phyloP scores from a whole-genome alignment of 2,113 vertebrate genomes.

The Limnothrissa miodon region DNA sequence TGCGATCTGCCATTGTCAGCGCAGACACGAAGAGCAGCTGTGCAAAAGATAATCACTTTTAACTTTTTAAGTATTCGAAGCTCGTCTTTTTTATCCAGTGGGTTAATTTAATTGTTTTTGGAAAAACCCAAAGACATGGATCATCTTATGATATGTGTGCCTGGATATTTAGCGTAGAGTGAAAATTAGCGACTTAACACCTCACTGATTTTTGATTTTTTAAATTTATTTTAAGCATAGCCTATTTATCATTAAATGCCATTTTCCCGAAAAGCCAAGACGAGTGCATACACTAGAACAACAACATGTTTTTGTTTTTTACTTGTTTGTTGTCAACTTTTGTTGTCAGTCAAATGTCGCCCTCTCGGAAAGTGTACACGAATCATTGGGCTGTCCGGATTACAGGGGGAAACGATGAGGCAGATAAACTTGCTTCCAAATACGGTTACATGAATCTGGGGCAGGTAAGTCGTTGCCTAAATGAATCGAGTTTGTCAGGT shows the following conservation, averaged over 20 bases:
- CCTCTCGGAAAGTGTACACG: constrained; percentile 71
- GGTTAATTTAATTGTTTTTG: background rate
- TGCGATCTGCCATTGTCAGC: constrained; percentile 35
- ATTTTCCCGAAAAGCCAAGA: background rate
- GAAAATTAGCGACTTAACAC: background rate
- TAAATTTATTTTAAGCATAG: background rate
- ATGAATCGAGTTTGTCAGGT: background rate
- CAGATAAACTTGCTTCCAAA: constrained; percentile 75
- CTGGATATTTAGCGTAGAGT: constrained; percentile 5
- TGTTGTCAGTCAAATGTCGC: constrained; percentile 43
- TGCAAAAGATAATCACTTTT: constrained; percentile 12
- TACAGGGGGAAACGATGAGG: constrained; percentile 72
- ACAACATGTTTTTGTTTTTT: constrained; percentile 50
- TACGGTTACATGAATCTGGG: constrained; percentile 86
- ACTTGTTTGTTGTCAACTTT: constrained; percentile 40
- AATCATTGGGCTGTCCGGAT: constrained; percentile 89
- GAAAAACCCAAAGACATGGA: constrained; percentile 8
- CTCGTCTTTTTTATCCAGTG: background rate
- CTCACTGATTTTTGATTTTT: background rate
- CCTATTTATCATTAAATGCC: background rate
- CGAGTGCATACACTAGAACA: background rate
- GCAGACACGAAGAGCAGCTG: constrained; percentile 30
- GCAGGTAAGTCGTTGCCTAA: constrained; percentile 70
- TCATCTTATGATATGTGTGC: background rate
- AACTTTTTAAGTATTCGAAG: constrained; percentile 26